phyloP scores from a whole-genome alignment of 2,888 invertebrate species.

The Parnassius smintheus region DNA sequence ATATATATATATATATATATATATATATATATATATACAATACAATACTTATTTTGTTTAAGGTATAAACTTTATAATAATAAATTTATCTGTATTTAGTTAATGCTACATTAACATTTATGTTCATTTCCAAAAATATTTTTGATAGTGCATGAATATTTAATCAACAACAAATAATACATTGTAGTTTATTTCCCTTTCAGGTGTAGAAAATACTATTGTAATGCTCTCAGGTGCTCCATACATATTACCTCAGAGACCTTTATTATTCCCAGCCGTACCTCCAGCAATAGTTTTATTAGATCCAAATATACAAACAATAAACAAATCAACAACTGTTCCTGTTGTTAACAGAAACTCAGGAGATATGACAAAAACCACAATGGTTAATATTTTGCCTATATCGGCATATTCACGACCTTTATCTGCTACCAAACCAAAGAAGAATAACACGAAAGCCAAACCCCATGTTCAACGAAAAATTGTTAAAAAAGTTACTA shows the following conservation, averaged over 20 bases:
- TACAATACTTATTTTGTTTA: too few relatives aligned
- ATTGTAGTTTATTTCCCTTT: slow-evolving; percentile 35
- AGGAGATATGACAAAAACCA: slow-evolving; percentile 71
- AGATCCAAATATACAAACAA: slow-evolving; percentile 58
- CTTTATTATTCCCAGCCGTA: slow-evolving; percentile 61
- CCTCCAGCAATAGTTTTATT: slow-evolving; percentile 68
- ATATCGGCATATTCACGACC: slow-evolving; percentile 75
- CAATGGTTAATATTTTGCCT: slow-evolving; percentile 74
- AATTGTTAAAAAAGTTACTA: slow-evolving; percentile 30
- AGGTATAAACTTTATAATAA: too few relatives aligned
- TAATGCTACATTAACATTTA: too few relatives aligned
- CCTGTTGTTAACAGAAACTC: slow-evolving; percentile 59
- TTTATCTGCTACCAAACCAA: slow-evolving; percentile 60
- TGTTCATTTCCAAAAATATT: too few relatives aligned
- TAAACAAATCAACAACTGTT: slow-evolving; percentile 54
- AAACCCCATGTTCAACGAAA: slow-evolving; percentile 39
- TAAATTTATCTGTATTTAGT: too few relatives aligned
- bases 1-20: too few relatives aligned
- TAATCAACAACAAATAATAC: too few relatives aligned
- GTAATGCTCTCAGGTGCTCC: slow-evolving; percentile 70
- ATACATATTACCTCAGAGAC: slow-evolving; percentile 71
- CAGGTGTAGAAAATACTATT: slow-evolving; percentile 66
- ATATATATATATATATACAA: too few relatives aligned
- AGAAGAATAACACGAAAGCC: slow-evolving; percentile 52
- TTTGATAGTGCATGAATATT: too few relatives aligned